These are phyloP conservation scores for Diachasmimorpha longicaudata DNA, from an alignment of 1,140 invertebrate species.

Conservation along the genomic window DNA sequence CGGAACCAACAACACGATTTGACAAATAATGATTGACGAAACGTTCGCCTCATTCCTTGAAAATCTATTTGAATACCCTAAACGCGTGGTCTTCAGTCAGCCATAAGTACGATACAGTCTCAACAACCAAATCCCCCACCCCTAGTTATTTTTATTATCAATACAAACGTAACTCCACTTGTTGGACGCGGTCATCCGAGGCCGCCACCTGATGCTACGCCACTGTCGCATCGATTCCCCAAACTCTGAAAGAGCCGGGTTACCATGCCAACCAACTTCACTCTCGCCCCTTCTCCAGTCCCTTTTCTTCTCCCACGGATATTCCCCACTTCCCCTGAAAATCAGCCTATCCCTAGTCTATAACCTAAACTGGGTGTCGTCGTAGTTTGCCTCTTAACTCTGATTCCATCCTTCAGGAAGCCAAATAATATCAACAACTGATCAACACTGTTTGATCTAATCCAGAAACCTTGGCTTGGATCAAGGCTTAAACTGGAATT, in stretches of 20 bases:
- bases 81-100: too few species aligned
- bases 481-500: too few species aligned
- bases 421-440: too few species aligned
- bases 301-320: not conserved
- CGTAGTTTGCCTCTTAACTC: not conserved
- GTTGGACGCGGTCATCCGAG: constrained; percentile 51
- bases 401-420: too few species aligned
- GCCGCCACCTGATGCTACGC: constrained; percentile 59
- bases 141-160: not conserved
- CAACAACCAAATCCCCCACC: too few species aligned
- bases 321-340: not conserved
- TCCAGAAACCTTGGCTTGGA: too few species aligned
- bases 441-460: too few species aligned
- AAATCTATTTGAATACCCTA: too few species aligned
- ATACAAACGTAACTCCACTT: constrained; percentile 44
- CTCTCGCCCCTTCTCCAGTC: not conserved
- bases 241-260: constrained; percentile 53
- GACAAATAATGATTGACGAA: too few species aligned
- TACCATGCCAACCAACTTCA: constrained; percentile 52
- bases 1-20: too few species aligned
- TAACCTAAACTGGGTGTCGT: not conserved
- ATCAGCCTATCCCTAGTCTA: not conserved
- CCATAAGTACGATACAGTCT: too few species aligned
- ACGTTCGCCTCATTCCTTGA: too few species aligned
- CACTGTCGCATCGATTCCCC: constrained; percentile 60